Conservation (phyloP, 2,888 invertebrate genomes). For the Pollenia angustigena region DNA sequence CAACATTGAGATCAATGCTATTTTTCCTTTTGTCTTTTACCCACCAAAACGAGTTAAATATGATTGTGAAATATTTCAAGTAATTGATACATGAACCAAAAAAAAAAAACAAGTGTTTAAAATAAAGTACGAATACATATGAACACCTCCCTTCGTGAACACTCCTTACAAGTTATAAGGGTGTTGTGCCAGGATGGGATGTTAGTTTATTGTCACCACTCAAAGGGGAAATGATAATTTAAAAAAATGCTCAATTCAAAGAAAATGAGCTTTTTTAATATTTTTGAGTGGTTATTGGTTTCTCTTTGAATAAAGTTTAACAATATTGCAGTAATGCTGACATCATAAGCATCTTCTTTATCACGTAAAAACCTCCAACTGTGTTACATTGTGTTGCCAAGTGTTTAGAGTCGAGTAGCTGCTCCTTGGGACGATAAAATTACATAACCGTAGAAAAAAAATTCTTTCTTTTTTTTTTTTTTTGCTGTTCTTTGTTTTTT, state of each 20-base stretch:
- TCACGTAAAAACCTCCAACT: conserved; percentile 71
- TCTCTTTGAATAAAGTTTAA: not conserved
- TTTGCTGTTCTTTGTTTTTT: conserved; percentile 12
- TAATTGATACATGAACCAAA: not conserved
- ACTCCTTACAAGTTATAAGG: not conserved
- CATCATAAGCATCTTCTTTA: conserved; percentile 60
- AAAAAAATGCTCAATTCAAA: not conserved
- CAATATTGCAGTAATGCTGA: conserved; percentile 31
- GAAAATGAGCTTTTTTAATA: conserved; percentile 42
- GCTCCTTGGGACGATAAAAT: conserved; percentile 54
- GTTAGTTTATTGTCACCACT: not conserved
- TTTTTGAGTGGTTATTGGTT: conserved; percentile 15
- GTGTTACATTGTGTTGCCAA: conserved; percentile 62
- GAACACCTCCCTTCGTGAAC: not conserved
- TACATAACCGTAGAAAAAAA: conserved; percentile 57
- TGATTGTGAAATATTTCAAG: not conserved
- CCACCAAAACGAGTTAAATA: not conserved
- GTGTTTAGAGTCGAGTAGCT: conserved; percentile 46
- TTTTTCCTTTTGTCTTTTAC: not conserved
- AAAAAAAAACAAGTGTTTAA: too few species aligned
- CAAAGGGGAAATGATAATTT: conserved; percentile 42
- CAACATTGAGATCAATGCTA: conserved; percentile 42
- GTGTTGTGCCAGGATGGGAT: not conserved
- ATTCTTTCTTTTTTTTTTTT: not conserved
- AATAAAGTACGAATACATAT: not conserved